Evolutionary conservation across 1,140 invertebrate species (phyloP).

Genomic region (Ceratina australensis): DNA sequence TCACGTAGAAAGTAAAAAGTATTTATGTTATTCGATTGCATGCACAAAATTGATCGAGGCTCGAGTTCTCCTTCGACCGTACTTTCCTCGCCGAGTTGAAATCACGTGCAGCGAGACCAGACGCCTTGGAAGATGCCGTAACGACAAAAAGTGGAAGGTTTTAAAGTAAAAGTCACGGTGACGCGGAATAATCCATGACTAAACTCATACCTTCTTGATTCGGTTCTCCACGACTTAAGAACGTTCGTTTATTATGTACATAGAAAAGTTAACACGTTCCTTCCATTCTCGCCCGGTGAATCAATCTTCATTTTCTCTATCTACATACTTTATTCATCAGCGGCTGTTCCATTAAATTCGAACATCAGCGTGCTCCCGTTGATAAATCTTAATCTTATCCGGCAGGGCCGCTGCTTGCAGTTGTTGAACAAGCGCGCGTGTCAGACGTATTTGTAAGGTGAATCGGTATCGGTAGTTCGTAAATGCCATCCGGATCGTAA

Average conservation of each 20-base stretch:
- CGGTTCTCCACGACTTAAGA: no score
- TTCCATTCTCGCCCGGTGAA: not conserved
- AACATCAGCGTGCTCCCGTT: not conserved
- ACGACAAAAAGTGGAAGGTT: not conserved
- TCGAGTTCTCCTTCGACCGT: not conserved
- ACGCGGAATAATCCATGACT: conserved; percentile 1
- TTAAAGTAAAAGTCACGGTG: conserved; percentile 27
- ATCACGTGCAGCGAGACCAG: not conserved
- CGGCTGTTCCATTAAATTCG: not conserved
- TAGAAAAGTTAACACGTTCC: not conserved
- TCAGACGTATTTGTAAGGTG: not conserved
- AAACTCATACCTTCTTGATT: not conserved
- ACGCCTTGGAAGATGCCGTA: not conserved
- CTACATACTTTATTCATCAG: not conserved
- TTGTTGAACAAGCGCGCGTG: not conserved
- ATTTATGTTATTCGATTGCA: no score
- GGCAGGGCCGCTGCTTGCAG: not conserved
- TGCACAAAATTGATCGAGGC: no score
- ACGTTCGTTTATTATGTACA: no score
- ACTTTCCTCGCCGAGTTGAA: not conserved
- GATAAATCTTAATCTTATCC: conserved; percentile 18
- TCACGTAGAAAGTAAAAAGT: no score
- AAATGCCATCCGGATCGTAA: conserved; percentile 52
- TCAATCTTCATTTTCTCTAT: not conserved
- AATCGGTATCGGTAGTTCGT: not conserved